phyloP scores from a whole-genome alignment of 92 coral and sea anemone genomes.

The Isaurus tuberculatus region DNA sequence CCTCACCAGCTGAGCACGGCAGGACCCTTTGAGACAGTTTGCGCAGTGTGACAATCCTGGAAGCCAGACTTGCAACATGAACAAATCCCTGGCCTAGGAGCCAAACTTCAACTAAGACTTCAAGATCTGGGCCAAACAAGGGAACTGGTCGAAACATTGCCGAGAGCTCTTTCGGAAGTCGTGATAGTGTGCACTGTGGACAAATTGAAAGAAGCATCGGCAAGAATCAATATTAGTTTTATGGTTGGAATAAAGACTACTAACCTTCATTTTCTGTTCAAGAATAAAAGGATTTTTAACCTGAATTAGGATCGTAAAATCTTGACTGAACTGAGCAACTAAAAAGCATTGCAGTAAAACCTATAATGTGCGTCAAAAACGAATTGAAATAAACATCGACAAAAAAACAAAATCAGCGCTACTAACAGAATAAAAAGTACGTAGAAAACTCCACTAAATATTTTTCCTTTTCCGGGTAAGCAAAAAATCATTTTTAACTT shows the following conservation, averaged over 20 bases:
- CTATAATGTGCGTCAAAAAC: too few species aligned
- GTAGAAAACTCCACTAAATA: too few species aligned
- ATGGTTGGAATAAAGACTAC: not conserved
- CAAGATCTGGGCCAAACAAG: slow-evolving; percentile 84
- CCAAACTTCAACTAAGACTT: slow-evolving; percentile 85
- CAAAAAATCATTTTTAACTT: too few species aligned
- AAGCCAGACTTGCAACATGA: slow-evolving; percentile 79
- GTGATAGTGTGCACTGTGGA: slow-evolving; percentile 71
- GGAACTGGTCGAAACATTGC: slow-evolving; percentile 88
- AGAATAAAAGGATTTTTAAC: too few species aligned
- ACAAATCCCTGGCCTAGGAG: slow-evolving; percentile 92
- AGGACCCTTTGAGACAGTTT: slow-evolving; percentile 69
- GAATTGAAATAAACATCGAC: too few species aligned
- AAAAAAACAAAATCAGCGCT: too few species aligned
- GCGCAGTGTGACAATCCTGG: slow-evolving; percentile 81
- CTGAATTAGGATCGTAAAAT: too few species aligned
- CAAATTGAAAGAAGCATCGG: slow-evolving; percentile 31
- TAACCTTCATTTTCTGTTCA: too few species aligned
- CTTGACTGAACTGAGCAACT: too few species aligned
- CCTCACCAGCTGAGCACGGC: slow-evolving; percentile 65
- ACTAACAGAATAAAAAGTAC: too few species aligned
- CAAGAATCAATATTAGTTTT: not conserved
- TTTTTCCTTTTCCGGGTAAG: too few species aligned
- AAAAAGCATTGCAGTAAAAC: too few species aligned
- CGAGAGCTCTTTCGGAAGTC: slow-evolving; percentile 77